Evolutionary conservation across 1,140 invertebrate species (phyloP).

Genomic region (Drosophila baimaii): DNA sequence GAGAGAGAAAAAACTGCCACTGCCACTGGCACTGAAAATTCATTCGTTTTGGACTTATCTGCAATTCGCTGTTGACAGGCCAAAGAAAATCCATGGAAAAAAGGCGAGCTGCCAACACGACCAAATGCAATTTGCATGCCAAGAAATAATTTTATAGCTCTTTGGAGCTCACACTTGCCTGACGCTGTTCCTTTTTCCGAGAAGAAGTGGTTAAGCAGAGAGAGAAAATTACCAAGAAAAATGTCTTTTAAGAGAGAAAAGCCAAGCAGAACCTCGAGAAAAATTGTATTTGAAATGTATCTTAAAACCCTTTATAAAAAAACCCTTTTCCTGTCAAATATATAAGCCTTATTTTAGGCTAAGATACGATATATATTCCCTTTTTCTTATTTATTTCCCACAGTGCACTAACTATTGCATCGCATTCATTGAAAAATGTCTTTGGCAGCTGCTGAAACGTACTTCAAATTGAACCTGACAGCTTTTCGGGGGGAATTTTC

Average conservation of each 20-base stretch:
- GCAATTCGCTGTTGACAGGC: constrained; percentile 39
- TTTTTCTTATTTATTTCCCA: not conserved
- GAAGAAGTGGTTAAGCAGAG: not conserved
- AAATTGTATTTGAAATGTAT: not conserved
- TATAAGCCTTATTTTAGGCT: too few species aligned
- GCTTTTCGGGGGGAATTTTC: constrained; percentile 4
- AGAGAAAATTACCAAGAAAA: constrained; percentile 18
- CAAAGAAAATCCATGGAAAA: constrained; percentile 25
- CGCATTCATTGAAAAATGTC: constrained; percentile 67
- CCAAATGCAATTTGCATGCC: constrained; percentile 59
- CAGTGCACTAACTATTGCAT: constrained; percentile 17
- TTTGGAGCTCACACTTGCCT: constrained; percentile 11
- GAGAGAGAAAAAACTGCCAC: not conserved
- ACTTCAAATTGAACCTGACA: constrained; percentile 57
- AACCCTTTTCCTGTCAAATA: not conserved
- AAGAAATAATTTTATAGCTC: constrained; percentile 56
- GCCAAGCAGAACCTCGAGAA: too few species aligned
- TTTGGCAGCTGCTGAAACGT: constrained; percentile 31
- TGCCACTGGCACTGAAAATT: constrained; percentile 32
- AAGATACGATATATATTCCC: too few species aligned
- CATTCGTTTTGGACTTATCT: constrained; percentile 62
- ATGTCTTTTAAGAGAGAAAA: too few species aligned
- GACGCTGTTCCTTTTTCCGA: not conserved
- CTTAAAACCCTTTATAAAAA: too few species aligned
- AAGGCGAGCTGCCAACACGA: constrained; percentile 12